Evolutionary conservation across 1,140 invertebrate species (phyloP), one percentile per base, ranked within the genome.

Genomic region (Ditylenchus dipsaci): DNA sequence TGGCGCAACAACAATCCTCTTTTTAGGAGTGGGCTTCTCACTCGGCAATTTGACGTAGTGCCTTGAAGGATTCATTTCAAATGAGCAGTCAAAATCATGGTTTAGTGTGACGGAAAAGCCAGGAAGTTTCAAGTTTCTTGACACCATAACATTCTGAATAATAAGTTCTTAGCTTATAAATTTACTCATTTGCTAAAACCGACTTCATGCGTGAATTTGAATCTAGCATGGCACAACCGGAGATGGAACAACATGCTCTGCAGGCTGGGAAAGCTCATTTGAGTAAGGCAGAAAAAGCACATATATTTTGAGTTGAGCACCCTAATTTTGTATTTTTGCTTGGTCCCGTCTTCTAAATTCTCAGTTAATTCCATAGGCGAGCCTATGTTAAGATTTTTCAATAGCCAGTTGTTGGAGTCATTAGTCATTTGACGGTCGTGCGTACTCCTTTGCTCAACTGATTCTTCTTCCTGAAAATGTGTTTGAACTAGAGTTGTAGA

Each of bases 261-360:
- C 30, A 70, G 23, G 43, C 26, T 70, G 30, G 19, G n/a, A 19
- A 70, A 53, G n/a, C 23, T 27, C n/a, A 70, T 64, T 38, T 45
- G 21, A 23, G 47, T 58, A 15, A 69, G 42, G 26, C 68, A 70
- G 68, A 70, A 70, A 43, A 70, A 70, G n/a, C 68, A 70, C 59
- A 61, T 33, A 27, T 61, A 43, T 29, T 19, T 21, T 1, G 59
- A n/a, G 59, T 61, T 61, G 19, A 61, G 59, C 38, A 61, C 38
- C 1, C 59, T 5, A 3, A 61, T 26, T 26, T 53, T 53, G 23
- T 53, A 26, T 1, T 53, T 53, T 53, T 26, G 49, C n/a, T 8
- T 26, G 49, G n/a, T 53, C 15, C 23, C 49, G 8, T 3, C 49
- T 7, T 19, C n/a, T 17, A 26, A 3, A 21, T 17, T 26, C 23